Conservation (phyloP, 2,797 vertebrate genomes). For the Enteromius radiatus region DNA sequence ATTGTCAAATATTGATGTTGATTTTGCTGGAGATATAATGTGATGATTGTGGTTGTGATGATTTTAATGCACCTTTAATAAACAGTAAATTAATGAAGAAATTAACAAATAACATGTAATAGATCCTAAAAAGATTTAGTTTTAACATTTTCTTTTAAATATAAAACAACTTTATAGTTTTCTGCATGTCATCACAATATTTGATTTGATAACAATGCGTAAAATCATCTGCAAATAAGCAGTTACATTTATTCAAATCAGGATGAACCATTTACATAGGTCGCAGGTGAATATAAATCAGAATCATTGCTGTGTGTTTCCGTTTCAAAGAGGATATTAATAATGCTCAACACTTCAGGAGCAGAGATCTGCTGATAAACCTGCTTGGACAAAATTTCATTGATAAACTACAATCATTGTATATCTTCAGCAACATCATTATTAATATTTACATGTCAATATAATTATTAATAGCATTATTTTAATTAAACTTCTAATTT, state of each 20-base stretch:
- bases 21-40: too few species aligned
- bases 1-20: neutral
- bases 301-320: neutral
- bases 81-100: too few species aligned
- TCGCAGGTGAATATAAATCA: too few species aligned
- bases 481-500: too few species aligned
- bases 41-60: neutral
- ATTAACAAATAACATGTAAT: neutral
- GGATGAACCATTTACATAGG: neutral
- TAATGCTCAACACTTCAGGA: constrained; percentile 38
- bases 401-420: too few species aligned
- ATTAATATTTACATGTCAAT: too few species aligned
- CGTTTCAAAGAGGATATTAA: constrained; percentile 53
- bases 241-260: neutral
- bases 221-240: neutral
- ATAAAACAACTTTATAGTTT: too few species aligned
- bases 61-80: neutral
- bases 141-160: neutral
- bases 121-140: neutral
- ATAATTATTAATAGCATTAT: too few species aligned
- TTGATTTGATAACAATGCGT: neutral
- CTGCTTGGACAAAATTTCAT: too few species aligned
- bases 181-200: neutral
- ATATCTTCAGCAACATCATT: too few species aligned
- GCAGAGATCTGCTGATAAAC: neutral